Evolutionary conservation across 2,797 vertebrate species (phyloP), one percentile per base, ranked within the genome.

Genomic region (Xenentodon cancila): DNA sequence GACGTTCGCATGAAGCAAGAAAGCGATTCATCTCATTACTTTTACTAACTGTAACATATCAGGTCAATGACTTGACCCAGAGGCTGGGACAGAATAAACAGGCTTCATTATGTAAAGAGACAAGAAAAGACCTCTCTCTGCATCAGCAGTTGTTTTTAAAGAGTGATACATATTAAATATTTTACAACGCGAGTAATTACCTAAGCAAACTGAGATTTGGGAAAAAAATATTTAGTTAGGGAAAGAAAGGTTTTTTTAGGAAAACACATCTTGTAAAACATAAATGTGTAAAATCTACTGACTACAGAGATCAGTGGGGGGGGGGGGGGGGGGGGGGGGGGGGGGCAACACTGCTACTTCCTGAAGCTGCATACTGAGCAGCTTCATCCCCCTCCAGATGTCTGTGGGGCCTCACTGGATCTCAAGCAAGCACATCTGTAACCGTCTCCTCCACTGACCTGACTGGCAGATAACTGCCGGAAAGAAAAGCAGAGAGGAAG

Each of bases 311-410:
- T 27, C 76, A 44, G 65, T 67, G 67, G 8, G 52, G 2, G 11
- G 30, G 30, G 27, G 3, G 3, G 27, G 27, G n/a, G n/a, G n/a
- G n/a, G n/a, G 1, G 2, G 11, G 34, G 4, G 25, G 25, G 25
- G 25, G 25, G 25, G 25, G 25, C 53, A 68, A 64, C 61, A 61
- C 59, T 61, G 68, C 75, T 73, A 49, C 74, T 73, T 72, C 71
- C 67, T 77, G 81, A 82, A 88, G 85, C 88, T 89, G 89, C 80
- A 84, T 79, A 77, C 77, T 79, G 73, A 85, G 77, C 80, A 84
- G 57, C 73, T 74, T 78, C 84, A 77, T 67, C 79, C 68, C 57
- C 70, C 25, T 83, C 84, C 84, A 88, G 87, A 89, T 88, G 88
- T 88, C 87, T 89, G 57, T 12, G 71, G 84, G 70, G 84, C 73